phyloP scores from a whole-genome alignment of 2,113 vertebrate species.

The Colaptes auratus region DNA sequence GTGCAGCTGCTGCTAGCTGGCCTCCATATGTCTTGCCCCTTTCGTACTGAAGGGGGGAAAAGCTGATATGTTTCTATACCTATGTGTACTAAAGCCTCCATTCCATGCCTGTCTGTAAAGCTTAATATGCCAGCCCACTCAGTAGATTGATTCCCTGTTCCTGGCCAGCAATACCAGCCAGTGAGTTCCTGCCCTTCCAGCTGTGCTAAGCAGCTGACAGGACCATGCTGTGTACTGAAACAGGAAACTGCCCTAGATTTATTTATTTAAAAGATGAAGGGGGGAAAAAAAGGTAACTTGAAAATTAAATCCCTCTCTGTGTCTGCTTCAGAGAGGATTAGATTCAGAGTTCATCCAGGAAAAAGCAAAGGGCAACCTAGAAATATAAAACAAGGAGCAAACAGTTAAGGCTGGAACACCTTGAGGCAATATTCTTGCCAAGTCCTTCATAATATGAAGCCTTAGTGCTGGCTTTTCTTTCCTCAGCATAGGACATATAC shows the following conservation, averaged over 20 bases:
- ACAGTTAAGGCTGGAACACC: neutral
- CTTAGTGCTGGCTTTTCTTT: slow-evolving; percentile 4
- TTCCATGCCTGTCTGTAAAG: neutral
- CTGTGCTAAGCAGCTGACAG: neutral
- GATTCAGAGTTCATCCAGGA: neutral
- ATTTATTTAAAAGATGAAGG: neutral
- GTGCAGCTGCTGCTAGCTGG: neutral
- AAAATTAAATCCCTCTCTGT: neutral
- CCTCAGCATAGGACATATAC: neutral
- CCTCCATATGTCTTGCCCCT: neutral
- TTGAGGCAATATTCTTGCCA: slow-evolving; percentile 2
- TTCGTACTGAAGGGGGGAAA: neutral
- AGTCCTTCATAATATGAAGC: slow-evolving; percentile 4
- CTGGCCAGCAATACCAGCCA: neutral
- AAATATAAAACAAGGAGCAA: neutral
- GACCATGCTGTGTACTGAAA: neutral
- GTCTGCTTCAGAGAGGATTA: neutral
- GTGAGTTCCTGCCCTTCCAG: neutral
- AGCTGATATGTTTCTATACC: neutral
- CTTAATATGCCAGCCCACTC: neutral
- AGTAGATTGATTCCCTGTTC: neutral
- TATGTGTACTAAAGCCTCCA: neutral
- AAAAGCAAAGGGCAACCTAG: neutral
- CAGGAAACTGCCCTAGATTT: neutral
- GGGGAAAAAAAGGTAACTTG: neutral